A percentile compares a stretch with the other conserved stretches of the same genome.
phyloP scores from a whole-genome alignment of 2,797 vertebrate genomes.

The Chloroceryle amazona region DNA sequence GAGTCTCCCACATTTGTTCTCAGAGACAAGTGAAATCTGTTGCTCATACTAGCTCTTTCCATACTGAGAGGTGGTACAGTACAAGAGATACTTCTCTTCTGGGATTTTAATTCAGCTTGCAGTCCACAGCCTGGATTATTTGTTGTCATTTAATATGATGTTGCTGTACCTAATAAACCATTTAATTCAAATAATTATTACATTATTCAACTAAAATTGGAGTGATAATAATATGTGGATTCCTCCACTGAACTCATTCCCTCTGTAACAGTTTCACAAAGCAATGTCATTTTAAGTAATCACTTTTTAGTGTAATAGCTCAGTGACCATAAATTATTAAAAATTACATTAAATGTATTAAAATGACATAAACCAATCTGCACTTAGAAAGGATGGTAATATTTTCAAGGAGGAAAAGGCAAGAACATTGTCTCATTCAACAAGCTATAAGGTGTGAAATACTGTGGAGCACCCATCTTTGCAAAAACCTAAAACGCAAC shows the following conservation, averaged over 20 bases:
- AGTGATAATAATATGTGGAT: background rate
- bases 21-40: background rate
- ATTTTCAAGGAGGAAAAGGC: background rate
- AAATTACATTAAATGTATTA: slow-evolving; percentile 21
- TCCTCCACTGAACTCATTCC: slow-evolving; percentile 6
- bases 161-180: slow-evolving; percentile 37
- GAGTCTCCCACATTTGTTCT: background rate
- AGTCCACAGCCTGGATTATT: background rate
- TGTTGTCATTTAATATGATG: slow-evolving; percentile 25
- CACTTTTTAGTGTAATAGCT: slow-evolving; percentile 41
- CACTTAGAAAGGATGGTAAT: background rate
- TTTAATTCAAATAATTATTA: slow-evolving; percentile 50
- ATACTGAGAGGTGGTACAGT: background rate
- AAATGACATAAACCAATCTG: slow-evolving; percentile 17
- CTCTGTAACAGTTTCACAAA: background rate
- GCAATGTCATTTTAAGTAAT: slow-evolving; percentile 43
- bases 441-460: background rate
- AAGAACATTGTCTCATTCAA: background rate
- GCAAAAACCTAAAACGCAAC: background rate
- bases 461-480: background rate
- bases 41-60: background rate
- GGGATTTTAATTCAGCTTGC: background rate
- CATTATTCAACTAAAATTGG: slow-evolving; percentile 25
- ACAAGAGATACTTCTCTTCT: background rate
- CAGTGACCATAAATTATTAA: slow-evolving; percentile 48